Evolutionary conservation across 2,113 vertebrate genomes (phyloP), one percentile per base, ranked within the genome.

Genomic region (Trematomus loennbergii): DNA sequence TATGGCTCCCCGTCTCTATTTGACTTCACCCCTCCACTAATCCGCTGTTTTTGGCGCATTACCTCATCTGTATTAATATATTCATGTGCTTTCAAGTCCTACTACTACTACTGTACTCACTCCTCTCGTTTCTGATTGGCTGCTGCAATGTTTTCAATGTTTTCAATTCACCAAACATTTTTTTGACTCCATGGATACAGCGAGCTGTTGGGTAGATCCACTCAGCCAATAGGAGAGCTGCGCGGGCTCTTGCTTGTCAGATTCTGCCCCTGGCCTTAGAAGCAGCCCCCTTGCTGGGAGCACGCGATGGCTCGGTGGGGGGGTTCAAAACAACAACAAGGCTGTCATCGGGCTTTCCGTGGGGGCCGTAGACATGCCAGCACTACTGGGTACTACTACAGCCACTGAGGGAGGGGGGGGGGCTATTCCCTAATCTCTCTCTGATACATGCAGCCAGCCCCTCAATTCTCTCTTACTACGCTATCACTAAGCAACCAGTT

Each of bases 141-240:
- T 91, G 84, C 82, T 61, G 60, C 81, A 25, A 70, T 90, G 91
- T 93, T 93, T 92, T 95, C 93, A 94, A 93, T 92, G 93, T 91
- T 75, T 92, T 22, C 22, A 22, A 22, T 22, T 22, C 3, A 29
- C 86, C 80, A 90, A 88, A 87, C 66, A 84, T 92, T 95, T 94
- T 94, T 61, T 6, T 1, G 87, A 74, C 93, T 94, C 94, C 95
- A 95, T 95, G 94, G 95, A 95, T 95, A 96, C 95, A 95, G 94
- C 12, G 89, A 88, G 89, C 89, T 83, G 87, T 91, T 82, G 85
- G 90, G 84, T 92, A 93, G 91, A 90, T 89, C 53, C 1, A 60
- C 84, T 82, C 80, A 71, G 91, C 95, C 95, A 96, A 95, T 95
- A 48, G 79, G 89, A 92, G 80, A 29, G 85, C 87, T 64, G 85